These are phyloP conservation scores for Chrysotoxum bicinctum DNA, from an alignment of 2,888 invertebrate genomes.

Conservation along the genomic window DNA sequence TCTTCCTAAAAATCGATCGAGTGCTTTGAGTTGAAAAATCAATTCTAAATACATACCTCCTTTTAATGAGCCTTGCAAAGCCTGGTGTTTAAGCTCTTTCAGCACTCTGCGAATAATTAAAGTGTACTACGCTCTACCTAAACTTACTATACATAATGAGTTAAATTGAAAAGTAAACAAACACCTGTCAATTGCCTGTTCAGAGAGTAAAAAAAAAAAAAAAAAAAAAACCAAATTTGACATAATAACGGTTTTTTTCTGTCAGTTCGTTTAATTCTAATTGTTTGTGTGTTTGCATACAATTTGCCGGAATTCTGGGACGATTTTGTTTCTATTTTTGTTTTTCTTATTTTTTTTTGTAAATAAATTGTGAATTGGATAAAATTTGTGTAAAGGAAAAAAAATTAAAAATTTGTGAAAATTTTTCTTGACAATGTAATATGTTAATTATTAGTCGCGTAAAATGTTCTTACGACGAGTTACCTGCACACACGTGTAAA, in stretches of 20 bases:
- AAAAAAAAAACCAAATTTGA: slow-evolving; percentile 41
- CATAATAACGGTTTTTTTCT: slow-evolving; percentile 52
- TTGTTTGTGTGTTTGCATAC: slow-evolving; percentile 35
- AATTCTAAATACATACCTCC: slow-evolving; percentile 47
- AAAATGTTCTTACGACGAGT: slow-evolving; percentile 40
- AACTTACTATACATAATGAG: neutral
- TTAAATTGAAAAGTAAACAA: slow-evolving; percentile 61
- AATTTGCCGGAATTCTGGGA: slow-evolving; percentile 38
- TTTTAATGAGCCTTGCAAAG: slow-evolving; percentile 26
- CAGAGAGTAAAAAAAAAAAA: neutral
- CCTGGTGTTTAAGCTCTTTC: slow-evolving; percentile 26
- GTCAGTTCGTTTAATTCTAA: slow-evolving; percentile 5
- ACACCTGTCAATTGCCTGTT: slow-evolving; percentile 64
- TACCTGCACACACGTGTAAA: slow-evolving; percentile 42
- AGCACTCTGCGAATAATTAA: slow-evolving; percentile 12
- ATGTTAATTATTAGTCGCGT: slow-evolving; percentile 55
- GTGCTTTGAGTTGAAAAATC: slow-evolving; percentile 58
- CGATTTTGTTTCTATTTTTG: slow-evolving; percentile 34
- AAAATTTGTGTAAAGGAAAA: neutral
- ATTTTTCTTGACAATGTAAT: slow-evolving; percentile 38
- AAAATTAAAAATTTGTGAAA: slow-evolving; percentile 15
- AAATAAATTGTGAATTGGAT: slow-evolving; percentile 9
- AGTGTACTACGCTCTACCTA: neutral
- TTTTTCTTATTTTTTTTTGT: slow-evolving; percentile 11
- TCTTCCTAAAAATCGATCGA: slow-evolving; percentile 48